Percentiles rank a stretch among this genome's conserved stretches.
These are phyloP conservation scores for Chelonia mydas DNA, from an alignment of 2,797 vertebrate genomes.

Conservation along the genomic window DNA sequence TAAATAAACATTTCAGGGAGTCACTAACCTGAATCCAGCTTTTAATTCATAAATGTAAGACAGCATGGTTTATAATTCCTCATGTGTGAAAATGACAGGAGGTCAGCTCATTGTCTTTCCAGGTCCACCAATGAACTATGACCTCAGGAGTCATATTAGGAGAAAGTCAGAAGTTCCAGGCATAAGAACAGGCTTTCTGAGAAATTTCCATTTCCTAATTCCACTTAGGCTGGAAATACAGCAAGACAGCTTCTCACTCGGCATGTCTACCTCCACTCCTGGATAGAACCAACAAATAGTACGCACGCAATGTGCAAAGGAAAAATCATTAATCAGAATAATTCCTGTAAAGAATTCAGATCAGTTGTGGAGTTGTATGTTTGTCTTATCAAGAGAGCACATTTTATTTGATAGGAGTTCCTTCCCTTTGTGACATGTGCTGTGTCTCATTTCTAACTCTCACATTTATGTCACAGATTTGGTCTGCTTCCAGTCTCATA, in stretches of 20 bases:
- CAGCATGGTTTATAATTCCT: neutral
- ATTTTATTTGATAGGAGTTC: constrained; percentile 5
- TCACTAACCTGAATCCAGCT: constrained; percentile 26
- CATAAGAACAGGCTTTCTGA: neutral
- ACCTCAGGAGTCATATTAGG: neutral
- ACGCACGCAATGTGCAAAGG: neutral
- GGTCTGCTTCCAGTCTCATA: neutral
- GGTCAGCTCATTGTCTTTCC: neutral
- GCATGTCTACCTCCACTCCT: neutral
- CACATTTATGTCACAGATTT: constrained; percentile 11
- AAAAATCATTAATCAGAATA: neutral
- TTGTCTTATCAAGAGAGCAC: neutral
- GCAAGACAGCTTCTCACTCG: neutral
- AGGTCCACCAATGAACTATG: neutral
- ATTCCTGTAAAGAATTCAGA: neutral
- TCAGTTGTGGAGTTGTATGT: neutral
- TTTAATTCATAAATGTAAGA: constrained; percentile 45
- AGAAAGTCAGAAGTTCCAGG: neutral
- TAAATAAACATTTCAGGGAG: constrained; percentile 56
- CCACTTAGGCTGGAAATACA: neutral
- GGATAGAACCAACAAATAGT: neutral
- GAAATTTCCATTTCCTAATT: neutral
- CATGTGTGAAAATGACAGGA: neutral
- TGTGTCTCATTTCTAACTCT: neutral
- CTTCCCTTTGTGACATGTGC: neutral